Base-by-base conservation (phyloP, 1,140 invertebrate genomes). In the Colletes gigas region DNA sequence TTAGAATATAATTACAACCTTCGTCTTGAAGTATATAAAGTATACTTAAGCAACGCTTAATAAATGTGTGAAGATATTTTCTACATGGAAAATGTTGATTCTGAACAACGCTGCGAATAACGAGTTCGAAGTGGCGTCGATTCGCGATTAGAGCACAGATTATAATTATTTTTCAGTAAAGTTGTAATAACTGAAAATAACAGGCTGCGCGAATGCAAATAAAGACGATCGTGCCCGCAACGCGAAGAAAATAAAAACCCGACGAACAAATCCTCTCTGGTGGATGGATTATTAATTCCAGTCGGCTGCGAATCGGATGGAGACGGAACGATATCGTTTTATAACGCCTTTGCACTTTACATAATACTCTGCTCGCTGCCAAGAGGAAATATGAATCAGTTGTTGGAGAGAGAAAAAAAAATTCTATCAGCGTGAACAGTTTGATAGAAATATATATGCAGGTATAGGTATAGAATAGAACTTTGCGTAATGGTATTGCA, bases 381-480 rank as follows among this genome's bases (percentile, higher is more conserved):
- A 3, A 50, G 52, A 30, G 47, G 57, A 84, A 81, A 81, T 84
- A 72, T 60, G 78, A 84, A 76, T 83, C 41, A 50, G 62, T 59
- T 14, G 7, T 39, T 41, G 9, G 21, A 83, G 52, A 57, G 8
- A 44, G 4, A 62, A 21, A 41, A 15, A 21, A n/a, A 47, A 8
- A 39, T 10, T 10, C 10, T 4, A 63, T 78, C 41, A n/a, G 7
- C 15, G 9, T 17, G 8, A 14, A 70, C 50, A 66, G 15, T 55
- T 60, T 57, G 15, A 65, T 30, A 65, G 17, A 60, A 30, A 67
- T 54, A 41, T 47, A 10, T 50, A 9, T 63, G 44, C 39, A 83
- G 57, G 39, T 41, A 54, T 52, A 30, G 1, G 50, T 59, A 60
- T 10, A 4, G n/a, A 65, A 71, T 69, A 21, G 17, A 14, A 8